Evolutionary conservation across 2,113 vertebrate genomes (phyloP).

Genomic region (Cavia porcellus): DNA sequence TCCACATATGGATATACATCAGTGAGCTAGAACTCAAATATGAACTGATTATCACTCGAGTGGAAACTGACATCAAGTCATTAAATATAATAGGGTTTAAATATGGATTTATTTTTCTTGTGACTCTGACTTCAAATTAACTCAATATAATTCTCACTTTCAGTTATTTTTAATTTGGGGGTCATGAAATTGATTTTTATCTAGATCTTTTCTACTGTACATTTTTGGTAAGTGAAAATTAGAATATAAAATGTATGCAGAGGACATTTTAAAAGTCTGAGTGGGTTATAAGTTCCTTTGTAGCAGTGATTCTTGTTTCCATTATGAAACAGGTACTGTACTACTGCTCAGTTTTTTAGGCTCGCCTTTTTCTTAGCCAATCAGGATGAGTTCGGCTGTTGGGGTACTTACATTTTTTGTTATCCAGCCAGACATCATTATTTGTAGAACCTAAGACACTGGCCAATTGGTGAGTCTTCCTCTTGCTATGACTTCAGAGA

Average conservation of each 20-base stretch:
- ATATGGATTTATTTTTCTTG: slow-evolving; percentile 80
- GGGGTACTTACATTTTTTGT: slow-evolving; percentile 61
- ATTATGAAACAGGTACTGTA: slow-evolving; percentile 63
- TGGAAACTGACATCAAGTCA: slow-evolving; percentile 81
- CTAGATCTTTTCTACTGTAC: neutral
- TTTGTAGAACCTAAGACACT: slow-evolving; percentile 64
- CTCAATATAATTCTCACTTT: slow-evolving; percentile 57
- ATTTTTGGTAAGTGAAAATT: slow-evolving; percentile 67
- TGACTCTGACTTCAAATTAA: slow-evolving; percentile 76
- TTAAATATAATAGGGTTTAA: slow-evolving; percentile 80
- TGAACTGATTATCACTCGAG: slow-evolving; percentile 54
- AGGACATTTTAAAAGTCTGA: slow-evolving; percentile 52
- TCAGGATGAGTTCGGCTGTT: slow-evolving; percentile 60
- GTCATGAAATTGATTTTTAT: slow-evolving; percentile 58
- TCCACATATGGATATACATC: slow-evolving; percentile 26
- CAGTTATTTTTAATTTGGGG: slow-evolving; percentile 60
- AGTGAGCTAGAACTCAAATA: slow-evolving; percentile 10
- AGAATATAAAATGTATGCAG: slow-evolving; percentile 49
- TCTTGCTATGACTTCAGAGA: slow-evolving; percentile 37
- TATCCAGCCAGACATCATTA: slow-evolving; percentile 56
- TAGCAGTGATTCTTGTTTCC: slow-evolving; percentile 33
- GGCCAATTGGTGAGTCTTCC: slow-evolving; percentile 67
- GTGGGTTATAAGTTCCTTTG: slow-evolving; percentile 60
- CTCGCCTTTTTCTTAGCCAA: slow-evolving; percentile 66
- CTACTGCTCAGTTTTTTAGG: slow-evolving; percentile 58